phyloP scores from a whole-genome alignment of 2,888 invertebrate species.

The Hemaris fuciformis region DNA sequence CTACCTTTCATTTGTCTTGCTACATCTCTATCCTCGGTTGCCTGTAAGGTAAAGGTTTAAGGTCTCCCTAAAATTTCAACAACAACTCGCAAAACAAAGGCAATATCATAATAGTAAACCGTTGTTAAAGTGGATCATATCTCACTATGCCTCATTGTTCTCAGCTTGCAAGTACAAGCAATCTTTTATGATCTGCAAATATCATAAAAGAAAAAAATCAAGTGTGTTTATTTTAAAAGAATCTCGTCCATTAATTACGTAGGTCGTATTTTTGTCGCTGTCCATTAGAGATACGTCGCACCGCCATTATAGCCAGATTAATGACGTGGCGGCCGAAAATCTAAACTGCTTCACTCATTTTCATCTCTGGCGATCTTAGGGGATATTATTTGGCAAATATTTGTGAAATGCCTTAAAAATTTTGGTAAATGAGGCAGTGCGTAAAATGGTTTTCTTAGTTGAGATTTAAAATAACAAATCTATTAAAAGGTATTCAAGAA shows the following conservation, averaged over 20 bases:
- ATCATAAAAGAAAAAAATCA: background rate
- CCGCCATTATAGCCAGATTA: constrained; percentile 63
- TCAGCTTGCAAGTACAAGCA: no score
- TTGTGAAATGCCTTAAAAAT: background rate
- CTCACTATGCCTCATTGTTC: no score
- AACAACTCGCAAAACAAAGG: no score
- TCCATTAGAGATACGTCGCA: constrained; percentile 70
- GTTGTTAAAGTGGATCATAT: no score
- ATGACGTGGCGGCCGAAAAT: constrained; percentile 38
- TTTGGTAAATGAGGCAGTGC: background rate
- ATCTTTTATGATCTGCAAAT: no score
- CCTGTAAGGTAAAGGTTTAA: no score
- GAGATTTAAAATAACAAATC: background rate
- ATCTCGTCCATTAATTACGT: constrained; percentile 64
- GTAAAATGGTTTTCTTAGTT: background rate
- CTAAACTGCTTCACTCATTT: constrained; percentile 14
- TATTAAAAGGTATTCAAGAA: background rate
- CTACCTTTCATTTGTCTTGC: no score
- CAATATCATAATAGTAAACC: no score
- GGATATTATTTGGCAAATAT: background rate
- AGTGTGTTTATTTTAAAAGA: constrained; percentile 33
- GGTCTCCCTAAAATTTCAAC: no score
- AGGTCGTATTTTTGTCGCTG: constrained; percentile 67
- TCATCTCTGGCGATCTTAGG: constrained; percentile 3
- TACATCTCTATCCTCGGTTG: no score